Evolutionary conservation across 2,888 invertebrate genomes (phyloP).

Genomic region (Marronus borbonicus): DNA sequence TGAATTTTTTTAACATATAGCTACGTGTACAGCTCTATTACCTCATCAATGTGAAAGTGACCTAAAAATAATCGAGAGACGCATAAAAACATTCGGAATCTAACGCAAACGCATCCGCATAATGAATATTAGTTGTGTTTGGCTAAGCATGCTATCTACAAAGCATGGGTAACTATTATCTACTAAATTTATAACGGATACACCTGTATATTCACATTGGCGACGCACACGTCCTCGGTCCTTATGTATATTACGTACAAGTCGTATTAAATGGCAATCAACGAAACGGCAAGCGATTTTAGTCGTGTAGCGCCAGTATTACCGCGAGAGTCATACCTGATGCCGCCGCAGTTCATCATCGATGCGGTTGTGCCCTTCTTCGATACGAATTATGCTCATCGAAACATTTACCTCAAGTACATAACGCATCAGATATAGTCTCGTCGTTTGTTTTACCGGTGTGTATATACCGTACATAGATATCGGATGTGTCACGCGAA

Average conservation of each 20-base stretch:
- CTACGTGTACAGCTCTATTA: background rate
- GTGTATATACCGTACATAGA: background rate
- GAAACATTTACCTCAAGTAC: conserved; percentile 9
- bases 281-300: conserved; percentile 36
- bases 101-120: conserved; percentile 19
- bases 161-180: conserved; percentile 16
- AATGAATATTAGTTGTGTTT: background rate
- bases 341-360: background rate
- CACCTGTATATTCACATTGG: conserved; percentile 35
- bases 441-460: conserved; percentile 19
- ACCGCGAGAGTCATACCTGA: conserved; percentile 25
- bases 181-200: conserved; percentile 36
- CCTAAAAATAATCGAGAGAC: conserved; percentile 3
- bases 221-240: conserved; percentile 24
- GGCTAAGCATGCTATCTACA: background rate
- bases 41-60: conserved; percentile 10
- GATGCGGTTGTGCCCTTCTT: background rate
- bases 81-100: background rate
- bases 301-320: conserved; percentile 23
- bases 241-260: conserved; percentile 29
- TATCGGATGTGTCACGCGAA: conserved; percentile 9
- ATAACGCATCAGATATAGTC: background rate
- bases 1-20: background rate
- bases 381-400: background rate
- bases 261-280: conserved; percentile 42